These are phyloP conservation scores for Sylvia atricapilla DNA, from an alignment of 2,113 vertebrate genomes.

Conservation along the genomic window DNA sequence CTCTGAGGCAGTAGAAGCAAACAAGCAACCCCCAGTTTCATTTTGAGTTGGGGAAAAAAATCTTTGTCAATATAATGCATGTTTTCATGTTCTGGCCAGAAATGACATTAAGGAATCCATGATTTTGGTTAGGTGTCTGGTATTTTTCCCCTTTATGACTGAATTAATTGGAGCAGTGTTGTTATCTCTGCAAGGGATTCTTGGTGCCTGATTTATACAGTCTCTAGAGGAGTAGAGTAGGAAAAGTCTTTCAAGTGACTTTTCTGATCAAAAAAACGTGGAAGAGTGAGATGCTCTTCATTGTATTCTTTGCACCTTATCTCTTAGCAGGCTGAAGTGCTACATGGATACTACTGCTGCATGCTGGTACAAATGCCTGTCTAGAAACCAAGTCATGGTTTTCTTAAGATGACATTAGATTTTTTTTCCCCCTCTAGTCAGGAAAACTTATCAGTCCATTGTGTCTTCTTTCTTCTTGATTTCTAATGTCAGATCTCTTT, in stretches of 20 bases:
- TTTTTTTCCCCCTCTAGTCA: background rate
- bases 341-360: background rate
- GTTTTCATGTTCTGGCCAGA: background rate
- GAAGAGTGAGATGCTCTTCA: background rate
- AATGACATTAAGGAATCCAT: background rate
- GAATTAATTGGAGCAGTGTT: background rate
- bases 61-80: background rate
- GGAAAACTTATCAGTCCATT: background rate
- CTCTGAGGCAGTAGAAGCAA: background rate
- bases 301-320: background rate
- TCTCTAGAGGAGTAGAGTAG: background rate
- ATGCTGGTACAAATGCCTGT: background rate
- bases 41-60: background rate
- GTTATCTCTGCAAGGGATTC: background rate
- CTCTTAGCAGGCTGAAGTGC: background rate
- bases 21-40: background rate
- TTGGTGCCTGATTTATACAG: background rate
- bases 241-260: background rate
- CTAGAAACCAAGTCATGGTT: background rate
- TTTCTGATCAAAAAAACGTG: background rate
- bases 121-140: background rate
- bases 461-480: background rate
- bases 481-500: background rate
- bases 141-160: background rate
- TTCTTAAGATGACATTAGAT: background rate